Conservation (phyloP, 2,888 invertebrate genomes). For the Ochropleura leucogaster region DNA sequence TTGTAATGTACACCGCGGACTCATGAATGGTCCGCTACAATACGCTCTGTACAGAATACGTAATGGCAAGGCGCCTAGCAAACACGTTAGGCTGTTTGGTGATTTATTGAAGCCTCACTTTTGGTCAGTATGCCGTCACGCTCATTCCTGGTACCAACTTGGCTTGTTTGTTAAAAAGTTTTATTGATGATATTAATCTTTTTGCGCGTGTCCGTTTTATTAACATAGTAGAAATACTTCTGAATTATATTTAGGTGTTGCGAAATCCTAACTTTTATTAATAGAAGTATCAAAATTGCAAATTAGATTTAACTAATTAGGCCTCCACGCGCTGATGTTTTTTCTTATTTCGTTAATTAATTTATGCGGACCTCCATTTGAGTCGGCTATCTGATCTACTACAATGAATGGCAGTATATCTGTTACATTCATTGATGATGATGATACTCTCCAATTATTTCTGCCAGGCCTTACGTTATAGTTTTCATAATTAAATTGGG, state of each 20-base stretch:
- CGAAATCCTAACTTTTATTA: slow-evolving; percentile 1
- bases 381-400: slow-evolving; percentile 18
- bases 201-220: slow-evolving; percentile 32
- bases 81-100: slow-evolving; percentile 56
- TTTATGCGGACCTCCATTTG: slow-evolving; percentile 21
- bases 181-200: slow-evolving; percentile 47
- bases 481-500: neutral
- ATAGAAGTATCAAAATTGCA: slow-evolving; percentile 10
- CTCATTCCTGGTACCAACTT: slow-evolving; percentile 61
- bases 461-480: neutral
- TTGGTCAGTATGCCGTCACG: slow-evolving; percentile 65
- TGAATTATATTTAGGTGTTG: slow-evolving; percentile 20
- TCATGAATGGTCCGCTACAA: slow-evolving; percentile 80
- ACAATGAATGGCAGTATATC: slow-evolving; percentile 20
- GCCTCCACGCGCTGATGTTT: slow-evolving; percentile 1
- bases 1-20: slow-evolving; percentile 80
- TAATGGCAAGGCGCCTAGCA: slow-evolving; percentile 64
- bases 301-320: slow-evolving; percentile 22
- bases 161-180: slow-evolving; percentile 49
- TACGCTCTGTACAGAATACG: slow-evolving; percentile 72
- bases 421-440: neutral
- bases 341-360: slow-evolving; percentile 20
- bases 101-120: slow-evolving; percentile 71
- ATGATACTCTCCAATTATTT: neutral
- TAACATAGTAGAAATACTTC: slow-evolving; percentile 17